Evolutionary conservation across 2,797 vertebrate genomes (phyloP).

Genomic region (Silurus aristotelis): DNA sequence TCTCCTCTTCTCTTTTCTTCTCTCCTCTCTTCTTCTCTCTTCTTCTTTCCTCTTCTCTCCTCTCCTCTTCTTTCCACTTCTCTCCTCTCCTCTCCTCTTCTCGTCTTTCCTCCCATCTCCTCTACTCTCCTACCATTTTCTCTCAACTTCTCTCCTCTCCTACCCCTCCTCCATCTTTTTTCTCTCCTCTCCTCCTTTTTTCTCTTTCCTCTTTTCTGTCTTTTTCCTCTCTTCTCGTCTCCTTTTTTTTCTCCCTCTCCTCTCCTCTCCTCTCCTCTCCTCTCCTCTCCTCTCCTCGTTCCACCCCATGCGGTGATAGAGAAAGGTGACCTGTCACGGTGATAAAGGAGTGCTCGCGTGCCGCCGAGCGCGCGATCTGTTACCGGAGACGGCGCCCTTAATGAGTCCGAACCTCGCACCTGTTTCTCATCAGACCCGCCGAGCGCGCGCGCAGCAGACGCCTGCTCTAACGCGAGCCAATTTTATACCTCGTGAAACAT

Average conservation of each 20-base stretch:
- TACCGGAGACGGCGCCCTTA: slow-evolving; percentile 54
- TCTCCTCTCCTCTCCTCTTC: no score
- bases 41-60: no score
- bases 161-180: background rate
- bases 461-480: slow-evolving; percentile 43
- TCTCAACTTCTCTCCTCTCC: background rate
- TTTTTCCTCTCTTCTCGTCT: background rate
- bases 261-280: background rate
- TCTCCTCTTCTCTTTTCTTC: background rate
- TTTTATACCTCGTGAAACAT: slow-evolving; percentile 52
- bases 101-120: background rate
- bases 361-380: slow-evolving; percentile 46
- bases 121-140: background rate
- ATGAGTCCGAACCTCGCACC: slow-evolving; percentile 58
- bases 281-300: background rate
- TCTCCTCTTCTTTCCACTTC: background rate
- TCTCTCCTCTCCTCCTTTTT: background rate
- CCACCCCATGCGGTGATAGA: slow-evolving; percentile 45
- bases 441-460: slow-evolving; percentile 45
- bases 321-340: slow-evolving; percentile 56
- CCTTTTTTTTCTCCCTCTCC: background rate
- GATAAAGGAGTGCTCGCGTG: slow-evolving; percentile 50
- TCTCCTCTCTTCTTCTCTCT: no score
- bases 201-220: background rate
- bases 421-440: slow-evolving; percentile 59